These are phyloP conservation scores for Lumbricus terrestris DNA, from an alignment of 2,888 invertebrate species.

Conservation along the genomic window DNA sequence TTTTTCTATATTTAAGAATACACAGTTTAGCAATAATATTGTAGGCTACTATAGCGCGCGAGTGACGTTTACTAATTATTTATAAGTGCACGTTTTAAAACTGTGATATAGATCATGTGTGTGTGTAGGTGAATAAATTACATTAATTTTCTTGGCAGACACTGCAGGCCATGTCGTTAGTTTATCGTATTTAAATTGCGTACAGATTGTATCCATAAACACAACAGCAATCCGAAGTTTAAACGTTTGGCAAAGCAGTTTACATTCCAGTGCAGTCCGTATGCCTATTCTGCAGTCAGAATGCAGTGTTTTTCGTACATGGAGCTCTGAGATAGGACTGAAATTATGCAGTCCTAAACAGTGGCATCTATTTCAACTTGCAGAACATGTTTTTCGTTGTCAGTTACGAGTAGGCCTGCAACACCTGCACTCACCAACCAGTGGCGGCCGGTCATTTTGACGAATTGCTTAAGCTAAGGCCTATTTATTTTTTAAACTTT, in stretches of 20 bases:
- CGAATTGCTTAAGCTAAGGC: no score
- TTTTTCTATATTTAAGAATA: conserved; percentile 1
- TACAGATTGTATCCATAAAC: background rate
- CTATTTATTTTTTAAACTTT: no score
- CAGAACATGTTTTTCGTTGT: no score
- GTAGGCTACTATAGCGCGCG: background rate
- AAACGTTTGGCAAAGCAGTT: background rate
- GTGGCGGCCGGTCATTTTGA: no score
- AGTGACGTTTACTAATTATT: background rate
- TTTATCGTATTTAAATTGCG: background rate
- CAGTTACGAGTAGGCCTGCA: no score
- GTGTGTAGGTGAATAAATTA: background rate
- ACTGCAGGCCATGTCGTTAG: background rate
- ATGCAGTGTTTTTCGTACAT: background rate
- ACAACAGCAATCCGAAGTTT: background rate
- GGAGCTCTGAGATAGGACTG: background rate
- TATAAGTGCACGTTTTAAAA: background rate
- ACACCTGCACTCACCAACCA: background rate
- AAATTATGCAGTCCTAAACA: background rate
- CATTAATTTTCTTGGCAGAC: background rate
- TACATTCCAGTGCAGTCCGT: background rate
- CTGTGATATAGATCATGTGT: background rate
- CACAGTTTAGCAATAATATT: background rate
- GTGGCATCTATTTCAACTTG: background rate
- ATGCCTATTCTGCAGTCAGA: background rate